Percentiles rank a stretch among this genome's conserved stretches.
Evolutionary conservation across 2,888 invertebrate species (phyloP).

Genomic region (Dyspetes luteomarginatus): DNA sequence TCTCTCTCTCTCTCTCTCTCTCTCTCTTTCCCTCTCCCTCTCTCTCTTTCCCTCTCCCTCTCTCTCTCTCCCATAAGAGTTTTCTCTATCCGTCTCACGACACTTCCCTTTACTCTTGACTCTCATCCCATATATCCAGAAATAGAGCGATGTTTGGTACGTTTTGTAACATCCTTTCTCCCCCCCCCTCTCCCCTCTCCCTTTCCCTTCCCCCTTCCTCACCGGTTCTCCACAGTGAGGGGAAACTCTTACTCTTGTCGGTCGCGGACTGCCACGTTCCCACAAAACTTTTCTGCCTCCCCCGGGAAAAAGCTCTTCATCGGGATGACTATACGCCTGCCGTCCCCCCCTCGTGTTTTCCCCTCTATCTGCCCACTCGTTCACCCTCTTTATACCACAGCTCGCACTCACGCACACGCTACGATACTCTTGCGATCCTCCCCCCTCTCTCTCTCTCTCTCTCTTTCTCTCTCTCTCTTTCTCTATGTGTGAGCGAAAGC

Average conservation of each 20-base stretch:
- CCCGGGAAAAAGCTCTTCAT: slow-evolving; percentile 74
- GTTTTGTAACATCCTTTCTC: slow-evolving; percentile 52
- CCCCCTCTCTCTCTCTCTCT: slow-evolving; percentile 57
- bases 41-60: slow-evolving; percentile 10
- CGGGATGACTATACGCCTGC: slow-evolving; percentile 72
- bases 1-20: slow-evolving; percentile 4
- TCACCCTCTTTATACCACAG: slow-evolving; percentile 16
- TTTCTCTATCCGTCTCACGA: slow-evolving; percentile 18
- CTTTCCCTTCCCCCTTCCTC: neutral
- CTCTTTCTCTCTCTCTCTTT: slow-evolving; percentile 30
- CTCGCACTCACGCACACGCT: slow-evolving; percentile 21
- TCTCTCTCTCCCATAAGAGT: slow-evolving; percentile 10
- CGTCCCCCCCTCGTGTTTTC: slow-evolving; percentile 65
- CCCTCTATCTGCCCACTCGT: slow-evolving; percentile 46
- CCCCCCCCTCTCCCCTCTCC: slow-evolving; percentile 1
- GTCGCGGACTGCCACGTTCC: slow-evolving; percentile 53
- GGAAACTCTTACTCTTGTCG: slow-evolving; percentile 31
- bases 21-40: slow-evolving; percentile 1
- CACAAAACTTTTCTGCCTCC: slow-evolving; percentile 66
- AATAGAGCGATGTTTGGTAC: slow-evolving; percentile 64
- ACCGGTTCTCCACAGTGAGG: neutral
- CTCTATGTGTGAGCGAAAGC: too few relatives aligned
- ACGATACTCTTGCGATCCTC: slow-evolving; percentile 55
- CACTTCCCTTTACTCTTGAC: slow-evolving; percentile 23
- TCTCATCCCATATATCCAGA: slow-evolving; percentile 45